Evolutionary conservation across 1,140 invertebrate species (phyloP), one percentile per base, ranked within the genome.

Genomic region (Zaprionus inermis): DNA sequence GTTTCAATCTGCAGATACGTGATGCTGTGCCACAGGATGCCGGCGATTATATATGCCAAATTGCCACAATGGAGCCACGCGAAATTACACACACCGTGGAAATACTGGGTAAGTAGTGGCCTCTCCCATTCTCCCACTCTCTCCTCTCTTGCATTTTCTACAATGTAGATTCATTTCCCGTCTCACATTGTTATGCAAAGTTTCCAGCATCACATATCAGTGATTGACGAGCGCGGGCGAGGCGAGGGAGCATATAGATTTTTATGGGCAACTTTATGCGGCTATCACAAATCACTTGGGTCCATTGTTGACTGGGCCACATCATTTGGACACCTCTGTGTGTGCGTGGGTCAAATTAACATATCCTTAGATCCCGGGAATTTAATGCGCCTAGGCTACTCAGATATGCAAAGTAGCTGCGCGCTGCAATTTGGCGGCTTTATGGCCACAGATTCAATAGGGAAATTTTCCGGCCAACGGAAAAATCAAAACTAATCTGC

Each of bases 21-120:
- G 93, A 94, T 59, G 93, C 93, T 49, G 92, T 92, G 57, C 92
- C 93, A 32, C 93, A 94, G 78, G 94, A 95, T 91, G 94, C 94
- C 28, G 94, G 94, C 12, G 93, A 94, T 79, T 95, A 95, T 88
- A 93, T 94, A 54, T 95, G 94, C 81, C 94, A 94, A 88, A 94
- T 95, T 74, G 94, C 93, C 49, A 94, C 94, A 14, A 90, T 94
- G 74, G 93, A 94, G 74, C 94, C 94, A 44, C 91, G 93, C 51
- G 94, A 95, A 92, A 94, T 94, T 58, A 94, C 93, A 24, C 94
- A 95, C 80, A 94, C 93, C 18, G 92, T 95, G 38, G 93, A 94
- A 86, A 94, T 95, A 70, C 90, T 94, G 68, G 94, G 94, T 94
- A 92, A 94, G 93, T 93, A 44, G 22, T 12, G 16, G 44, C 5